These are phyloP conservation scores for Limnodromus scolopaceus DNA, from an alignment of 2,797 vertebrate genomes.

Conservation along the genomic window DNA sequence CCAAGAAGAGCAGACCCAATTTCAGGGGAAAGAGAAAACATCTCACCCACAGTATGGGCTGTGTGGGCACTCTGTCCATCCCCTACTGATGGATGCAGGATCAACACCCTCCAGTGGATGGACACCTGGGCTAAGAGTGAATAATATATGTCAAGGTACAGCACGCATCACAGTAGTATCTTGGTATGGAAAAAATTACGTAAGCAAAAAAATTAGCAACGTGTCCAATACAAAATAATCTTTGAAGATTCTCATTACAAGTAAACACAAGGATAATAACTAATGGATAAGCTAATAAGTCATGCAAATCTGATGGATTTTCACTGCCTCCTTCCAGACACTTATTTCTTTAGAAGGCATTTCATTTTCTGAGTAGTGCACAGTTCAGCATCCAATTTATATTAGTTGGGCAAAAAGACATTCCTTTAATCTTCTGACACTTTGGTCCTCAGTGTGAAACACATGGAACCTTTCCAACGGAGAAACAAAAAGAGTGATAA, in stretches of 20 bases:
- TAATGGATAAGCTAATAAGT: slow-evolving; percentile 56
- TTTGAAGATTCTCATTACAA: slow-evolving; percentile 55
- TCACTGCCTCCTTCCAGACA: slow-evolving; percentile 43
- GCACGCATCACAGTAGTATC: neutral
- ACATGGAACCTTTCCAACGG: neutral
- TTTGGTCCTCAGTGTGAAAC: slow-evolving; percentile 43
- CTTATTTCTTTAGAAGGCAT: slow-evolving; percentile 39
- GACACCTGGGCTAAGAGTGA: neutral
- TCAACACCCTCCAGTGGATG: neutral
- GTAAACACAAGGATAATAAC: slow-evolving; percentile 59
- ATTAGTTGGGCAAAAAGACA: slow-evolving; percentile 36
- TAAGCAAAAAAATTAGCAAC: slow-evolving; percentile 29
- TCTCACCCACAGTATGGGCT: neutral
- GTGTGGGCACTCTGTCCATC: neutral
- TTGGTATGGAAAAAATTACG: neutral
- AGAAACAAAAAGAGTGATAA: slow-evolving; percentile 46
- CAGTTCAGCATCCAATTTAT: slow-evolving; percentile 34
- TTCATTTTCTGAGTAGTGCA: slow-evolving; percentile 13
- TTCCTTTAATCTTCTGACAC: slow-evolving; percentile 58
- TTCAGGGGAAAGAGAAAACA: neutral
- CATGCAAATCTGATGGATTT: slow-evolving; percentile 66
- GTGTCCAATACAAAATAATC: slow-evolving; percentile 6
- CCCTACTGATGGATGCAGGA: neutral
- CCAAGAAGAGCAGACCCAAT: neutral
- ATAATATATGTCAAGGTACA: neutral